A percentile compares a stretch with the other conserved stretches of the same genome.
Evolutionary conservation across 2,888 invertebrate genomes (phyloP).

Genomic region (Hydrotaea cyrtoneurina): DNA sequence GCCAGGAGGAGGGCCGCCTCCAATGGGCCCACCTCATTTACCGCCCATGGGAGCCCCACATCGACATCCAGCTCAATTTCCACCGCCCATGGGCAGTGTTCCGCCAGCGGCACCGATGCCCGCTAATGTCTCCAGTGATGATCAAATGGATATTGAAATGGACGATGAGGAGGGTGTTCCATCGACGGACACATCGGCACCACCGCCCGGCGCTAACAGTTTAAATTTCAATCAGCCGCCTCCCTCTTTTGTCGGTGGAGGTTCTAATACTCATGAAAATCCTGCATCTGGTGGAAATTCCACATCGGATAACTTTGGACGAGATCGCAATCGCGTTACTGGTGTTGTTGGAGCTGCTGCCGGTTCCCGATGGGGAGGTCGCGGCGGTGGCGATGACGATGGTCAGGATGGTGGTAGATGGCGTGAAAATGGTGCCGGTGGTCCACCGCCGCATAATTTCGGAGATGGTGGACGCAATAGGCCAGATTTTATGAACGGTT

Average conservation of each 20-base stretch:
- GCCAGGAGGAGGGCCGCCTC: constrained; percentile 68
- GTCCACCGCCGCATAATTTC: constrained; percentile 71
- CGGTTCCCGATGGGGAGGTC: constrained; percentile 78
- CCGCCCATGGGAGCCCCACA: constrained; percentile 76
- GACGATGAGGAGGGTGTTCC: constrained; percentile 82
- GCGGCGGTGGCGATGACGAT: constrained; percentile 81
- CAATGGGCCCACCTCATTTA: constrained; percentile 69
- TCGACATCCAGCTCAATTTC: constrained; percentile 73
- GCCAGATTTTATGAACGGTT: constrained; percentile 77
- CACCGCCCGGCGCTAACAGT: constrained; percentile 64
- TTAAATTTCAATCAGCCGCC: constrained; percentile 81
- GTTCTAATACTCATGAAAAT: constrained; percentile 54
- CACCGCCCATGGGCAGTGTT: constrained; percentile 70
- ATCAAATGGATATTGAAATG: constrained; percentile 91
- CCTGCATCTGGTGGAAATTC: constrained; percentile 59
- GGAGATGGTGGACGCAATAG: constrained; percentile 71
- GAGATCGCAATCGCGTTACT: constrained; percentile 74
- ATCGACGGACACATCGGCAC: constrained; percentile 44
- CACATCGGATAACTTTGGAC: constrained; percentile 73
- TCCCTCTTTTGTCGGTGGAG: constrained; percentile 73
- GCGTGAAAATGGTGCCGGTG: constrained; percentile 71
- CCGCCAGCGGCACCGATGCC: constrained; percentile 71
- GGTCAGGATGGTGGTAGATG: constrained; percentile 67
- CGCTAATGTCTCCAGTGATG: constrained; percentile 82
- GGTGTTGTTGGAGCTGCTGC: constrained; percentile 68